Conservation (phyloP, 1,140 invertebrate species). For the Hypothenemus hampei region DNA sequence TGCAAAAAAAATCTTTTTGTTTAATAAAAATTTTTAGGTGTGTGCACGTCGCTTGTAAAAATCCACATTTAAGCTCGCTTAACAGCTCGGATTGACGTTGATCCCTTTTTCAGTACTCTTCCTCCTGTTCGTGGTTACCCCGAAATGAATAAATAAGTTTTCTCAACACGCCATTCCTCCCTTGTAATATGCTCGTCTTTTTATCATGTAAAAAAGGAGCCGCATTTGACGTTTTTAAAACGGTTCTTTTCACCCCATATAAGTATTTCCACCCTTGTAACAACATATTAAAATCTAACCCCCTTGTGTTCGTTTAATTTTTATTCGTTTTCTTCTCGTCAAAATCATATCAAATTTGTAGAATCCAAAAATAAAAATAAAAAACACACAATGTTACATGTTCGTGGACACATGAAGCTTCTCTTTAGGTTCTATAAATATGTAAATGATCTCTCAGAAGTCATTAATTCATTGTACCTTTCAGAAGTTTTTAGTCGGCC, state of each 20-base stretch:
- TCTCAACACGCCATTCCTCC: conserved; percentile 15
- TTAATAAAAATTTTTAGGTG: background rate
- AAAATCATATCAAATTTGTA: background rate
- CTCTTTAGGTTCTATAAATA: conserved; percentile 13
- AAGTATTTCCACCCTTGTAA: conserved; percentile 18
- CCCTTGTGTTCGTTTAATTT: conserved; percentile 1
- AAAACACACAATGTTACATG: conserved; percentile 1
- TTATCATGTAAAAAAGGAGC: conserved; percentile 19
- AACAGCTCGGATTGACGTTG: conserved; percentile 23
- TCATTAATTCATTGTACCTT: conserved; percentile 25
- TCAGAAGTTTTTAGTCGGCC: conserved; percentile 18
- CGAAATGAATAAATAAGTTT: conserved; percentile 25
- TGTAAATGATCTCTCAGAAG: conserved; percentile 22
- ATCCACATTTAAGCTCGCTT: background rate
- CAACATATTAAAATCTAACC: conserved; percentile 13
- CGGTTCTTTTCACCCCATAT: conserved; percentile 17
- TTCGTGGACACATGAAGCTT: conserved; percentile 6
- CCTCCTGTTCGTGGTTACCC: conserved; percentile 16
- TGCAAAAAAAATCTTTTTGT: too few species aligned
- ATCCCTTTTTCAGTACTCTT: conserved; percentile 14
- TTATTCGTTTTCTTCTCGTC: conserved; percentile 4
- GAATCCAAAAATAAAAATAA: background rate
- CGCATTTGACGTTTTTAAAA: conserved; percentile 22
- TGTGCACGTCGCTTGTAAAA: background rate
- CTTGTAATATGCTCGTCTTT: conserved; percentile 9